A percentile compares a stretch with the other conserved stretches of the same genome.
These are phyloP conservation scores for Zygogramma bicolorata DNA, from an alignment of 2,888 invertebrate genomes.

Conservation along the genomic window DNA sequence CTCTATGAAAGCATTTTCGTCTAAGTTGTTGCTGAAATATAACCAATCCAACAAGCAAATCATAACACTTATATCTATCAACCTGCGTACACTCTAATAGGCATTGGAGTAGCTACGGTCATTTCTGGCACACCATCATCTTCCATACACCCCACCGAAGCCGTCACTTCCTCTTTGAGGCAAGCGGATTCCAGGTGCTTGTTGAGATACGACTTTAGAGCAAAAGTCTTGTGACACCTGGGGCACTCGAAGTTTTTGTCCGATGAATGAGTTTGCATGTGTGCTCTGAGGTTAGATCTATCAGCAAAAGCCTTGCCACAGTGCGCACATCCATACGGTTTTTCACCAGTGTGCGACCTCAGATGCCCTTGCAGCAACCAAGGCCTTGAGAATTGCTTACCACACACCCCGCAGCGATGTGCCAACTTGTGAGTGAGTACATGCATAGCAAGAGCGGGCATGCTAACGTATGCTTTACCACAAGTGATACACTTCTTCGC, in stretches of 20 bases:
- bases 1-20: constrained; percentile 19
- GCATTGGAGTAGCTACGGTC: constrained; percentile 46
- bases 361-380: constrained; percentile 92
- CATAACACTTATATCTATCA: constrained; percentile 31
- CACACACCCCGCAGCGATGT: constrained; percentile 93
- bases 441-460: constrained; percentile 97
- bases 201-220: constrained; percentile 93
- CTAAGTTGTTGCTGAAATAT: neutral
- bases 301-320: constrained; percentile 97
- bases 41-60: neutral
- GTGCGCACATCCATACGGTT: constrained; percentile 93
- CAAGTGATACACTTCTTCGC: constrained; percentile 96
- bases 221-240: constrained; percentile 90
- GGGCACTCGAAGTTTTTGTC: constrained; percentile 91
- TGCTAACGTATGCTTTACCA: constrained; percentile 95
- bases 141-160: constrained; percentile 50
- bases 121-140: constrained; percentile 43
- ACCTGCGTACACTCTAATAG: constrained; percentile 59
- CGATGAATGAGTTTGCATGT: constrained; percentile 93
- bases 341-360: constrained; percentile 92
- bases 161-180: constrained; percentile 71
- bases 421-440: constrained; percentile 91
- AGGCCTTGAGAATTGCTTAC: constrained; percentile 94
- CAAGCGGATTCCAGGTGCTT: constrained; percentile 95
- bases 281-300: constrained; percentile 91